These are phyloP conservation scores for Drosophila persimilis DNA, from an alignment of 1,140 invertebrate species.

Conservation along the genomic window DNA sequence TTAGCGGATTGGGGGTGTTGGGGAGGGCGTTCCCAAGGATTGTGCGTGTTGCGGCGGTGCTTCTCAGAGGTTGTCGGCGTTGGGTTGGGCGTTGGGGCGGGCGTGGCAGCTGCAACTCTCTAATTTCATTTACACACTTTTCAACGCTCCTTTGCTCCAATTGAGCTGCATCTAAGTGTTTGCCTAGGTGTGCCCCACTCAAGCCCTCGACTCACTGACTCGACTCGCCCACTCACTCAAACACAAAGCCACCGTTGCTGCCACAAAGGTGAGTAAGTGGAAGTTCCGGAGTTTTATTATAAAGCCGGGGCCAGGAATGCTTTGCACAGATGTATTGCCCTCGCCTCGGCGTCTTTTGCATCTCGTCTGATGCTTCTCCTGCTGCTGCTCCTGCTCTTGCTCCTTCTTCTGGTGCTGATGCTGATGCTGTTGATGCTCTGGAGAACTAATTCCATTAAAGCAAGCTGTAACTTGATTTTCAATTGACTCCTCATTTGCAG, in stretches of 20 bases:
- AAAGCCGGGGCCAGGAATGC: slow-evolving; percentile 17
- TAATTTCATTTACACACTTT: slow-evolving; percentile 77
- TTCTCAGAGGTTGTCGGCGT: no score
- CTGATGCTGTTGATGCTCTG: slow-evolving; percentile 43
- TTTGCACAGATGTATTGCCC: slow-evolving; percentile 26
- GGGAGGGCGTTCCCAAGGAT: no score
- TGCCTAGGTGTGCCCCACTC: slow-evolving; percentile 29
- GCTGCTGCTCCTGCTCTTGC: slow-evolving; percentile 6
- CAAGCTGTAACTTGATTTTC: slow-evolving; percentile 80
- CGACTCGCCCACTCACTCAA: background rate
- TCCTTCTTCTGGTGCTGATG: slow-evolving; percentile 25
- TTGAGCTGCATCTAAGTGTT: slow-evolving; percentile 72
- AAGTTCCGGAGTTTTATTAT: slow-evolving; percentile 23
- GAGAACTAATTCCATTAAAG: slow-evolving; percentile 80
- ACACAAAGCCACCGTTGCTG: background rate
- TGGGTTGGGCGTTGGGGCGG: no score
- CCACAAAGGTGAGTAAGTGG: slow-evolving; percentile 24
- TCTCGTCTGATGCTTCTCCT: slow-evolving; percentile 6
- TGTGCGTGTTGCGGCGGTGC: no score
- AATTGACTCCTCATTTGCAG: slow-evolving; percentile 77
- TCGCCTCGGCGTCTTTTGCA: slow-evolving; percentile 34
- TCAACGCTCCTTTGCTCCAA: slow-evolving; percentile 61
- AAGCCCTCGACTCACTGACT: background rate
- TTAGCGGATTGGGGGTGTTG: no score
- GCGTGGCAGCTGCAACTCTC: slow-evolving; percentile 39